Conservation (phyloP, 2,113 vertebrate species). For the Anser brachyrhynchus region DNA sequence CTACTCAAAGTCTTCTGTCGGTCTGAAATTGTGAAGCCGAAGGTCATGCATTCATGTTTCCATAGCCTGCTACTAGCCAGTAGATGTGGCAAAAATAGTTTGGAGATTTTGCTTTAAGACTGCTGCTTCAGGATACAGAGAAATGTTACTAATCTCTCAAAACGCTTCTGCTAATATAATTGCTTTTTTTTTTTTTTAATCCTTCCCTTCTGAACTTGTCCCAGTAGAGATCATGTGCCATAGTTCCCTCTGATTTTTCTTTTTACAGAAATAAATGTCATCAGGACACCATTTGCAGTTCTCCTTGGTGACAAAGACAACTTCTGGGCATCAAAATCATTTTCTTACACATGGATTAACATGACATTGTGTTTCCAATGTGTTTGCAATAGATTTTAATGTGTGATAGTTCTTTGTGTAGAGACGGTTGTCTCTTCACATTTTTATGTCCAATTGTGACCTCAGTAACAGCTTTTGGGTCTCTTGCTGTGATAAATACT, state of each 20-base stretch:
- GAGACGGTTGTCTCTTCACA: background rate
- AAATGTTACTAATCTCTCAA: background rate
- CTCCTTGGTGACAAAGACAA: slow-evolving; percentile 35
- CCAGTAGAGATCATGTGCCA: background rate
- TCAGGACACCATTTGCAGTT: slow-evolving; percentile 33
- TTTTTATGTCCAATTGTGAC: slow-evolving; percentile 2
- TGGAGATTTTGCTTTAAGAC: background rate
- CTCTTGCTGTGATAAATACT: slow-evolving; percentile 26
- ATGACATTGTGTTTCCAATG: slow-evolving; percentile 10
- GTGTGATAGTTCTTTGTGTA: background rate
- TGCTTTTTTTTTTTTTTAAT: background rate
- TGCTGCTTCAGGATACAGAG: background rate
- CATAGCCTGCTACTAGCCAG: background rate
- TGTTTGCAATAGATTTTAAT: slow-evolving; percentile 26
- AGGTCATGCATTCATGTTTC: background rate
- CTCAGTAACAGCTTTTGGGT: slow-evolving; percentile 9
- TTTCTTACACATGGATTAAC: slow-evolving; percentile 30
- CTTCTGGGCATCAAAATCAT: slow-evolving; percentile 28
- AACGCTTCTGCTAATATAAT: slow-evolving; percentile 1
- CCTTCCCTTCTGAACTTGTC: background rate
- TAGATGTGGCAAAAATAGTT: background rate
- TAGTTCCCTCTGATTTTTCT: background rate
- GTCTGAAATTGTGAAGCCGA: background rate
- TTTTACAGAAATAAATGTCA: slow-evolving; percentile 25
- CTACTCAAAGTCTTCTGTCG: background rate